Base-by-base conservation (phyloP, 2,113 vertebrate genomes). In the Willisornis vidua region DNA sequence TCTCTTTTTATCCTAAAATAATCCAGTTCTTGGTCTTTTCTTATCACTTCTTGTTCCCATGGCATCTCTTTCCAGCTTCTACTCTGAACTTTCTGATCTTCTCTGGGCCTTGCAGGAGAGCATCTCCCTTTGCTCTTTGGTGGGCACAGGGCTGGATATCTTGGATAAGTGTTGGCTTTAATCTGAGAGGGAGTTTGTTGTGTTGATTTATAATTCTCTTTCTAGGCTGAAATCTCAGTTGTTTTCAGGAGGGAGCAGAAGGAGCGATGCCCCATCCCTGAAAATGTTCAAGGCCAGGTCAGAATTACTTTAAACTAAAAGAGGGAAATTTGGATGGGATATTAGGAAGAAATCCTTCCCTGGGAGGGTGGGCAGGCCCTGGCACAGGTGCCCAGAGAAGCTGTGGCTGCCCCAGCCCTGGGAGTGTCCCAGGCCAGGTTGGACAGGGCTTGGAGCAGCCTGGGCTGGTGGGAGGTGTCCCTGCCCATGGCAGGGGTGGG, bases 141-240 rank as follows among this genome's bases (percentile, higher is more conserved):
- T 16, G 15, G 39, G 6, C 7, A 0, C 23, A 25, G 71, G 14
- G 39, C 29, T 1, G 1, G 15, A 14, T 37, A 0, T 65, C 59
- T 74, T 0, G 0, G 18, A 31, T 6, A 6, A 25, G 14, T 3
- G 22, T 3, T 58, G 35, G 8, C 41, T 61, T 52, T 39, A 25
- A 19, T n/a, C 62, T 33, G 31, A 8, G 19, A 17, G 19, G 28
- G 54, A 70, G 28, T 45, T 65, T 3, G 71, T 37, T 25, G 68
- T 11, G 0, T 14, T 62, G 48, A 9, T n/a, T 85, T 62, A 17
- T 51, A 46, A 58, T 45, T 13, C 2, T 33, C 46, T 70, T 70
- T 25, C 19, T 12, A 11, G 46, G 66, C 15, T 41, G 51, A 41
- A 62, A 6, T 39, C 14, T 24, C 29, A 9, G 33, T 37, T 73